A percentile compares a stretch with the other conserved stretches of the same genome.
phyloP scores from a whole-genome alignment of 1,140 invertebrate genomes.

The Thaumetopoea pityocampa region DNA sequence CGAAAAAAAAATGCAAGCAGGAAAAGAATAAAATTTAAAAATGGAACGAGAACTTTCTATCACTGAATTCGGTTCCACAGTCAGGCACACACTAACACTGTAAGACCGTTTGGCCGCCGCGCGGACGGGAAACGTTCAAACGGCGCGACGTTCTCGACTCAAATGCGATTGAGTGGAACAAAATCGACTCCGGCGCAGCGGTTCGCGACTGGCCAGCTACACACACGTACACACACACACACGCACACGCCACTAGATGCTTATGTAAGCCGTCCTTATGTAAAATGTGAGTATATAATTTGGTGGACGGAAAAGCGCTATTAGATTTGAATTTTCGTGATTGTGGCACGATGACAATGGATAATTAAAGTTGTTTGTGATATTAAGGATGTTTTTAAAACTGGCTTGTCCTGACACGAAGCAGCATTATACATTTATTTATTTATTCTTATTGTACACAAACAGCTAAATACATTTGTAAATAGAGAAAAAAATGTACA shows the following conservation, averaged over 20 bases:
- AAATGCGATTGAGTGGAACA: conserved; percentile 71
- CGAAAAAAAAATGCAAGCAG: conserved; percentile 6
- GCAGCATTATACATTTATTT: too few species aligned
- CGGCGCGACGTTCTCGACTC: conserved; percentile 25
- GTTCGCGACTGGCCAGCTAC: conserved; percentile 29
- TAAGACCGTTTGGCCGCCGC: conserved; percentile 16
- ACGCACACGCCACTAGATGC: conserved; percentile 28
- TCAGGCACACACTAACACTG: conserved; percentile 22
- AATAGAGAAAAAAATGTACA: too few species aligned
- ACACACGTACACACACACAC: conserved; percentile 31
- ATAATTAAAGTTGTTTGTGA: conserved; percentile 10
- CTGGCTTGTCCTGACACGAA: too few species aligned
- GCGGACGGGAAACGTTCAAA: conserved; percentile 30
- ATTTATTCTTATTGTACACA: too few species aligned
- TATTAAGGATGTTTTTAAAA: conserved; percentile 6
- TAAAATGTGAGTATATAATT: conserved; percentile 47
- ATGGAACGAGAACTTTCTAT: conserved; percentile 25
- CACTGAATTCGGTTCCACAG: conserved; percentile 33
- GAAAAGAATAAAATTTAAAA: conserved; percentile 13
- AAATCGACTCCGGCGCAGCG: conserved; percentile 46
- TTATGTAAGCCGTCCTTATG: conserved; percentile 48
- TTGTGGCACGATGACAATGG: conserved; percentile 31
- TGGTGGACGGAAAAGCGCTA: conserved; percentile 46
- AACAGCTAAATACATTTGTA: too few species aligned
- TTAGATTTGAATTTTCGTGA: conserved; percentile 40